Conservation (phyloP, 2,113 vertebrate species). For the Tringa solitaria region DNA sequence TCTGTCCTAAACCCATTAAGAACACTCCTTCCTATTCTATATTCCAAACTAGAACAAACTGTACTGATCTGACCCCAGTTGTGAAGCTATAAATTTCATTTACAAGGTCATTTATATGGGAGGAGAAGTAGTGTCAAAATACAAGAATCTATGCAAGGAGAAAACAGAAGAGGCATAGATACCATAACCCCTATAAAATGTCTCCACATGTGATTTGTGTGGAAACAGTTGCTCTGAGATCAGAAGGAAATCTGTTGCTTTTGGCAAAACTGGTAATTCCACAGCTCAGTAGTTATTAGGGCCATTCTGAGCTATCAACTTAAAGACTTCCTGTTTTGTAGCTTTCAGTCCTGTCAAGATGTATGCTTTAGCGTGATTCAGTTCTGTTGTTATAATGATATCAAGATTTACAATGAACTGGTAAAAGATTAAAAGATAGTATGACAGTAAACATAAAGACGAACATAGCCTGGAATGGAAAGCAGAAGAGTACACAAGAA, state of each 20-base stretch:
- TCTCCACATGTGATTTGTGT: constrained; percentile 56
- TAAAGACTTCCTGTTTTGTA: constrained; percentile 44
- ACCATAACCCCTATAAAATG: constrained; percentile 53
- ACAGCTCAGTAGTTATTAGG: constrained; percentile 24
- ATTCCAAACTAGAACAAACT: constrained; percentile 47
- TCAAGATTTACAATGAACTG: constrained; percentile 7
- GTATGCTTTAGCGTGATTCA: constrained; percentile 2
- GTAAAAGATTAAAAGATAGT: constrained; percentile 25
- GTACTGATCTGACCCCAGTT: constrained; percentile 37
- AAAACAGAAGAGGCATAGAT: constrained; percentile 60
- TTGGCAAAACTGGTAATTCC: constrained; percentile 46
- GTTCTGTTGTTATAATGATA: constrained; percentile 36
- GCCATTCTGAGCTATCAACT: constrained; percentile 26
- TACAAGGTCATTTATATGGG: constrained; percentile 55
- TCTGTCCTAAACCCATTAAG: constrained; percentile 25
- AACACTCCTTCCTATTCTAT: constrained; percentile 21
- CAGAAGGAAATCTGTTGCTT: constrained; percentile 59
- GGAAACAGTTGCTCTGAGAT: constrained; percentile 52
- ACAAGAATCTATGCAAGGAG: constrained; percentile 38
- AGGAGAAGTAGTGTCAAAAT: constrained; percentile 55
- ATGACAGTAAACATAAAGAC: background rate
- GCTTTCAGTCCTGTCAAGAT: background rate
- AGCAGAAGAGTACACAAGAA: background rate
- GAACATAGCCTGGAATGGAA: background rate
- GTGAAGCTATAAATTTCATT: constrained; percentile 56